Conservation (phyloP, 2,888 invertebrate genomes). For the Drosophila dives region DNA sequence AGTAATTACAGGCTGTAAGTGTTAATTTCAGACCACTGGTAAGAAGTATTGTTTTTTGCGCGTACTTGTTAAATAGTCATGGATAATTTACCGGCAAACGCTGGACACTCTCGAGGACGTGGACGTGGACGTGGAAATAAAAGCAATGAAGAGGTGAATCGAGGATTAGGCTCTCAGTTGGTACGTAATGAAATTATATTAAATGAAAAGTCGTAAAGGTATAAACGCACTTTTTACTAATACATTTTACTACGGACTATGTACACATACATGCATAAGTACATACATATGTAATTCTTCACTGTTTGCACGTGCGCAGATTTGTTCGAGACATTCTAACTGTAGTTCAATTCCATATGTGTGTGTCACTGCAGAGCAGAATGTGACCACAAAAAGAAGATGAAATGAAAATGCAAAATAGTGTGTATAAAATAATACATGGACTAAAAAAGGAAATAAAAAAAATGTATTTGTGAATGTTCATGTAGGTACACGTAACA, state of each 20-base stretch:
- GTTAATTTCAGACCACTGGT: neutral
- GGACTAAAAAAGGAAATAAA: neutral
- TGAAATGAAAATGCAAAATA: neutral
- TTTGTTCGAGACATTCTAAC: neutral
- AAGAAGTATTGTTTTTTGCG: neutral
- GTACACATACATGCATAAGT: neutral
- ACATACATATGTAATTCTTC: neutral
- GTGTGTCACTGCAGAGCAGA: neutral
- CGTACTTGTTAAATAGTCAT: constrained; percentile 5
- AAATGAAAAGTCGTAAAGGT: neutral
- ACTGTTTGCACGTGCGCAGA: neutral
- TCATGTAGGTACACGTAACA: neutral
- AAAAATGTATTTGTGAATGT: neutral
- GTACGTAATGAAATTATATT: constrained; percentile 32
- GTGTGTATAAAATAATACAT: neutral
- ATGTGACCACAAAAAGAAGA: neutral
- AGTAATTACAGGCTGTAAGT: neutral
- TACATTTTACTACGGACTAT: neutral
- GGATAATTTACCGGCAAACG: constrained; percentile 38
- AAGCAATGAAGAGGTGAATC: neutral
- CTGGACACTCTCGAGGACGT: constrained; percentile 53
- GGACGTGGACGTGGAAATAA: constrained; percentile 60
- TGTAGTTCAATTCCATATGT: neutral
- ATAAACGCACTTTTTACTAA: neutral
- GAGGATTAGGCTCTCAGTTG: constrained; percentile 16